phyloP scores from a whole-genome alignment of 23 tunicate genomes.

The Diplosoma virens region DNA sequence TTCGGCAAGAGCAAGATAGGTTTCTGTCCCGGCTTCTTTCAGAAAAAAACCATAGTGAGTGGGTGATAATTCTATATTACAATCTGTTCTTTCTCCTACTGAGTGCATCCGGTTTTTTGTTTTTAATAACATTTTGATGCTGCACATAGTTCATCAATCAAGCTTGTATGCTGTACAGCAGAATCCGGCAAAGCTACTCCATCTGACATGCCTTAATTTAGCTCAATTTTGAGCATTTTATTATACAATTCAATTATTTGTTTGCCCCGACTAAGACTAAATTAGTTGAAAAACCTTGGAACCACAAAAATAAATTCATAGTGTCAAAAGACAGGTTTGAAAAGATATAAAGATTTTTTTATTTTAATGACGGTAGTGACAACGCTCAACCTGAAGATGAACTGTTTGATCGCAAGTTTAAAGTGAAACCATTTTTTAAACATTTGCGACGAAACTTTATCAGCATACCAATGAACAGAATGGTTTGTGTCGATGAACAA shows the following conservation, averaged over 20 bases:
- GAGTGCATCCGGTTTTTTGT: too few relatives aligned
- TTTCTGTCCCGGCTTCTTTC: too few relatives aligned
- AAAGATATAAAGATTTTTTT: neutral
- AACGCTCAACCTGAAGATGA: neutral
- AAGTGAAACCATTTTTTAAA: neutral
- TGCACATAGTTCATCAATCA: slow-evolving; percentile 6
- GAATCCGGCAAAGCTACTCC: neutral
- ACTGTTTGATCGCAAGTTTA: neutral
- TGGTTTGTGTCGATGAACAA: slow-evolving; percentile 14
- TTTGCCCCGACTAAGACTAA: neutral
- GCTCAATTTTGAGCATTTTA: neutral
- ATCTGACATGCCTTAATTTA: neutral
- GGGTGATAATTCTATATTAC: too few relatives aligned
- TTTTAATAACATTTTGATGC: too few relatives aligned
- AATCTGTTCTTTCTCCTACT: too few relatives aligned
- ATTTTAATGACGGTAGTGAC: slow-evolving; percentile 11
- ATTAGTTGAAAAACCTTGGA: neutral
- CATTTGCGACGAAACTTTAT: neutral
- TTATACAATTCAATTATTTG: neutral
- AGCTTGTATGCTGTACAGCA: slow-evolving; percentile 8
- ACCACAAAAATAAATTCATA: neutral
- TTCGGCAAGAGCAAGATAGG: too few relatives aligned
- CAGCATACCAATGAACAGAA: neutral
- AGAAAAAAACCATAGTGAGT: too few relatives aligned
- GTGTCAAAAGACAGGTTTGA: slow-evolving; percentile 8